Conservation (phyloP, 2,113 vertebrate species). For the Malurus melanocephalus region DNA sequence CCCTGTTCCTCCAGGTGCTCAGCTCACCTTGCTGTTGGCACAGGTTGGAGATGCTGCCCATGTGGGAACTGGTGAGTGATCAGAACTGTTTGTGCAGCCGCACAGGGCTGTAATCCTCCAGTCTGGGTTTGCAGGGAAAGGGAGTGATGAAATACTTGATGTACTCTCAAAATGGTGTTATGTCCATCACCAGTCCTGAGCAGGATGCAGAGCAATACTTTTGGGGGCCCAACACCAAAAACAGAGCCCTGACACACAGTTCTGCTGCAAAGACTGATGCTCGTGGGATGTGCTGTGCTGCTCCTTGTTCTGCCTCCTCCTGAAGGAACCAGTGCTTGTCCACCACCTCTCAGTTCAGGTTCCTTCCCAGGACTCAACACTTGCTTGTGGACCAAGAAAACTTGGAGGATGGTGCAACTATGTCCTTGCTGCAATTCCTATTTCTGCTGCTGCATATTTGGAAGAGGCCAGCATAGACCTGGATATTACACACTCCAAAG, state of each 20-base stretch:
- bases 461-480: not conserved
- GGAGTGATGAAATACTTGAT: not conserved
- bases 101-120: not conserved
- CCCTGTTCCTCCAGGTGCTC: not conserved
- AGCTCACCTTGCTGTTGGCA: not conserved
- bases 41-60: not conserved
- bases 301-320: not conserved
- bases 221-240: not conserved
- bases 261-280: not conserved
- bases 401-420: not conserved
- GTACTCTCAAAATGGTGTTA: not conserved
- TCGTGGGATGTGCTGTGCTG: accelerated
- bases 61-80: not conserved
- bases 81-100: not conserved
- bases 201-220: not conserved
- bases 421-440: not conserved
- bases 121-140: not conserved
- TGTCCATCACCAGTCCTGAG: not conserved
- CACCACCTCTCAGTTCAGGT: not conserved
- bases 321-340: not conserved
- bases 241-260: not conserved
- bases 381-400: not conserved
- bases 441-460: not conserved
- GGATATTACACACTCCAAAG: not conserved
- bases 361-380: not conserved